Evolutionary conservation across 2,888 invertebrate genomes (phyloP).

Genomic region (Gandaritis pyraliata): DNA sequence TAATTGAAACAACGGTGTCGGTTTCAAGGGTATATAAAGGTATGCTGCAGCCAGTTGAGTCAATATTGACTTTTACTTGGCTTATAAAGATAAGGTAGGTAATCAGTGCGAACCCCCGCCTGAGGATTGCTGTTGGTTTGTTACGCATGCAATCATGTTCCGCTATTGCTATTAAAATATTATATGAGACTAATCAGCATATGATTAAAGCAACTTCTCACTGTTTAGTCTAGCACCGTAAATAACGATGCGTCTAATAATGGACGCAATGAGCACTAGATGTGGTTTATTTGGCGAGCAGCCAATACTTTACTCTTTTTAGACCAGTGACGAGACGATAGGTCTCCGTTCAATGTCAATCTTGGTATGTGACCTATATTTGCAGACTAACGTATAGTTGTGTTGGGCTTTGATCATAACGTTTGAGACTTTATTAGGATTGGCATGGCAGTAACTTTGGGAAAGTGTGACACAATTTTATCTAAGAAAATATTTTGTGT

Average conservation of each 20-base stretch:
- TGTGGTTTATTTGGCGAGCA: constrained; percentile 63
- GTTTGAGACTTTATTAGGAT: constrained; percentile 10
- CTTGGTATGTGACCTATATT: constrained; percentile 60
- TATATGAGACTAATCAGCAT: background rate
- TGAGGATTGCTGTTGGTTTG: background rate
- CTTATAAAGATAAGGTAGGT: background rate
- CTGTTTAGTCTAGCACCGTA: constrained; percentile 37
- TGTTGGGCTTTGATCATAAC: constrained; percentile 20
- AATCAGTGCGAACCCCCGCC: background rate
- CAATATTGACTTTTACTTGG: constrained; percentile 7
- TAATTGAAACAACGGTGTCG: constrained; percentile 12
- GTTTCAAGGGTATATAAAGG: constrained; percentile 16
- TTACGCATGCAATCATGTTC: too few species aligned
- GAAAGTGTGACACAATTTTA: background rate
- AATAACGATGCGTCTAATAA: constrained; percentile 27
- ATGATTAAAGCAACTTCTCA: constrained; percentile 20
- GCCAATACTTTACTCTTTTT: constrained; percentile 60
- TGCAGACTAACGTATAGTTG: constrained; percentile 24
- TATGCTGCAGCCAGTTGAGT: constrained; percentile 5
- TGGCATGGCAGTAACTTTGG: constrained; percentile 1
- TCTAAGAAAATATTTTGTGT: background rate
- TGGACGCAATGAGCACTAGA: constrained; percentile 38
- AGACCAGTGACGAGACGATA: constrained; percentile 55
- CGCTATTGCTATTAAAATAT: too few species aligned
- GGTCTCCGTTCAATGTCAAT: constrained; percentile 73